phyloP scores from a whole-genome alignment of 2,113 vertebrate genomes.

The Okapia johnstoni region DNA sequence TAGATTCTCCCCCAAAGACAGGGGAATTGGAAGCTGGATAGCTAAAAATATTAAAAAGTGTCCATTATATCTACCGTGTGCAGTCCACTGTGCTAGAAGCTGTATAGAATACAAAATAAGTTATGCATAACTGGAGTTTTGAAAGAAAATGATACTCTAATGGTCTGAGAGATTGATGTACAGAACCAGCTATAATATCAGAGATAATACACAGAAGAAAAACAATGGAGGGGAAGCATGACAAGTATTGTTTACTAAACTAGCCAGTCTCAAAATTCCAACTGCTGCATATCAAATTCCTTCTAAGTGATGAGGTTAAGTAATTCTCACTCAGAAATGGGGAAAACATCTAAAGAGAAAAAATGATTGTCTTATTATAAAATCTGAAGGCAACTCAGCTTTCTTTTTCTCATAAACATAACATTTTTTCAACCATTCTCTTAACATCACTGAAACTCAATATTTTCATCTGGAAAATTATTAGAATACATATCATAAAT shows the following conservation, averaged over 20 bases:
- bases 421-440: neutral
- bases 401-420: neutral
- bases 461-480: constrained; percentile 12
- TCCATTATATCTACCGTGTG: neutral
- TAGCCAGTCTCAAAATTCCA: neutral
- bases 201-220: neutral
- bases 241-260: neutral
- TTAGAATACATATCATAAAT: neutral
- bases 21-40: neutral
- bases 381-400: constrained; percentile 3
- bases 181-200: neutral
- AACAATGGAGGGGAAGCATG: neutral
- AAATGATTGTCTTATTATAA: neutral
- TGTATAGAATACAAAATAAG: neutral
- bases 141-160: neutral
- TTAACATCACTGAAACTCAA: neutral
- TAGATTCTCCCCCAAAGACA: neutral
- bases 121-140: neutral
- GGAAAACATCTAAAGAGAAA: neutral
- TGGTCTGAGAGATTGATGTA: neutral
- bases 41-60: neutral
- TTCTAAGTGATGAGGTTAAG: neutral
- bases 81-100: neutral
- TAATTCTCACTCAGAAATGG: neutral
- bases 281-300: neutral